Conservation (phyloP, 2,797 vertebrate species). For the Podarcis siculus region DNA sequence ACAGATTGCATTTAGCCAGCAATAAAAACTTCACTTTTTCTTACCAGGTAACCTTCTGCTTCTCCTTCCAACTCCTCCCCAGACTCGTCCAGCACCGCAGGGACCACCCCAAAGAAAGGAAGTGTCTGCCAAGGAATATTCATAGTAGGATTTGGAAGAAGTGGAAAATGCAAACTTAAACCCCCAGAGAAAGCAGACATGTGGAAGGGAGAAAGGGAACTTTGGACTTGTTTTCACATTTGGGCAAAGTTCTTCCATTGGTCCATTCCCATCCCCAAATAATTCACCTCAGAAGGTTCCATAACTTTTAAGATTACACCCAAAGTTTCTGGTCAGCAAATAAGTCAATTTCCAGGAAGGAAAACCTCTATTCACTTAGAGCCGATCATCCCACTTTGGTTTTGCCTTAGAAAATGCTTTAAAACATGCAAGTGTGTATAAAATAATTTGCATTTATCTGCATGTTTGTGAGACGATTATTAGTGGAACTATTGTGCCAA, state of each 20-base stretch:
- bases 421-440: not conserved
- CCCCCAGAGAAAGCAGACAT: accelerated
- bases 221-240: accelerated
- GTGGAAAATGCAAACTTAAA: not conserved
- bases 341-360: not conserved
- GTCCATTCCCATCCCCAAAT: not conserved
- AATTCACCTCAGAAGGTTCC: not conserved
- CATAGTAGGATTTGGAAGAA: constrained; percentile 30
- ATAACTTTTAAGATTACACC: not conserved
- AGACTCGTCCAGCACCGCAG: constrained; percentile 92
- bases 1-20: not conserved
- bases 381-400: not conserved
- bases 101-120: constrained; percentile 95
- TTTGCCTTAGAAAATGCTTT: not conserved
- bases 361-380: not conserved
- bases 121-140: constrained; percentile 82
- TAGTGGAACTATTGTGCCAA: too few species aligned
- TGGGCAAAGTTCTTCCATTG: not conserved
- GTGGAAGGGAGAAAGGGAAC: constrained; percentile 1
- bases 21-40: constrained; percentile 33
- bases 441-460: not conserved
- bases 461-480: not conserved
- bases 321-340: not conserved
- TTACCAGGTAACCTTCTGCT: constrained; percentile 95
- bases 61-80: constrained; percentile 96